Conservation (phyloP, 2,888 invertebrate species). For the Amiota minor region DNA sequence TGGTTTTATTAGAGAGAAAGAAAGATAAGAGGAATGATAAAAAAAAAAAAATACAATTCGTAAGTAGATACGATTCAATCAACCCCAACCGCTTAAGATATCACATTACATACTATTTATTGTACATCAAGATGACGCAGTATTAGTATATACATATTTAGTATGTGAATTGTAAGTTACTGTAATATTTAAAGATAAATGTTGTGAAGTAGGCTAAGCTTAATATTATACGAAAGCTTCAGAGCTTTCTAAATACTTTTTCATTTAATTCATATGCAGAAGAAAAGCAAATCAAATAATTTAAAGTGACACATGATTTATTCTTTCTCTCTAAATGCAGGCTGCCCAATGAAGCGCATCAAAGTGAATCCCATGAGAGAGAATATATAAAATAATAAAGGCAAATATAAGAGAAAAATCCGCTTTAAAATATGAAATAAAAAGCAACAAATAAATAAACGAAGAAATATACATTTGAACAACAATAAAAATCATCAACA, state of each 20-base stretch:
- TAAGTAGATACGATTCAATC: conserved; percentile 34
- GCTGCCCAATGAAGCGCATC: conserved; percentile 37
- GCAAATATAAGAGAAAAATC: neutral
- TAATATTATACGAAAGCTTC: conserved; percentile 27
- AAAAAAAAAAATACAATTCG: too few species aligned
- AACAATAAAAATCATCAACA: conserved; percentile 7
- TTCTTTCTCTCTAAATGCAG: neutral
- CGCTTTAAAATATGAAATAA: too few species aligned
- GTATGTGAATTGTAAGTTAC: neutral
- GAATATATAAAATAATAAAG: neutral
- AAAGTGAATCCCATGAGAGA: conserved; percentile 51
- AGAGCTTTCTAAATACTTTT: conserved; percentile 18
- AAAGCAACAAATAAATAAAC: too few species aligned
- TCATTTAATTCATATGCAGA: neutral
- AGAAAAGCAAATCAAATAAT: neutral
- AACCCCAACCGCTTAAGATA: conserved; percentile 34
- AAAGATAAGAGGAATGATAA: too few species aligned
- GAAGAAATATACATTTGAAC: neutral
- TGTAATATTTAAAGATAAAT: too few species aligned
- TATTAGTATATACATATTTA: neutral
- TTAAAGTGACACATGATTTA: neutral
- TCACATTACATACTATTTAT: conserved; percentile 12
- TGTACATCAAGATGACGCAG: neutral
- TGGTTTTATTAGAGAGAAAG: too few species aligned
- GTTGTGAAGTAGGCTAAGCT: neutral